Evolutionary conservation across 2,888 invertebrate species (phyloP).

Genomic region (Troglohyphantes excavatus): DNA sequence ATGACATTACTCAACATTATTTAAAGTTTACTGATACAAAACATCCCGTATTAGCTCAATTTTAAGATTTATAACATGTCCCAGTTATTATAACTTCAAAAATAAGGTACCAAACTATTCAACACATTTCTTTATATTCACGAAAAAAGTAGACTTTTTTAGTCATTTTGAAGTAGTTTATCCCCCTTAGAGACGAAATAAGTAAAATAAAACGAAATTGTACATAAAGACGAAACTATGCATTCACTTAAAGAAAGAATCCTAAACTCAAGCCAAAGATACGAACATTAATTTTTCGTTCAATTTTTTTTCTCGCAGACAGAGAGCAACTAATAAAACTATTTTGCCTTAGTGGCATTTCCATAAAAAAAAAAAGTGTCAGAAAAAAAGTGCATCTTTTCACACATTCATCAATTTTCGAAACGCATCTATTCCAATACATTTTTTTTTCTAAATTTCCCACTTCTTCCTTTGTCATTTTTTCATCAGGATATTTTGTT

Average conservation of each 20-base stretch:
- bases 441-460: constrained; percentile 19
- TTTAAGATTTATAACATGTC: too few species aligned
- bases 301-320: constrained; percentile 17
- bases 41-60: too few species aligned
- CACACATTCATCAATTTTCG: constrained; percentile 67
- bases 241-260: constrained; percentile 25
- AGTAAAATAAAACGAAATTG: too few species aligned
- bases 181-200: too few species aligned
- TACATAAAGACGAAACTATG: too few species aligned
- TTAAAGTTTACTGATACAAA: too few species aligned
- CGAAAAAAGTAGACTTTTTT: too few species aligned
- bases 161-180: too few species aligned
- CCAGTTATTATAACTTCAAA: too few species aligned
- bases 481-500: constrained; percentile 19
- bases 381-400: constrained; percentile 34
- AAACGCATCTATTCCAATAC: constrained; percentile 41
- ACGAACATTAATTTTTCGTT: constrained; percentile 49
- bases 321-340: constrained; percentile 49
- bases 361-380: constrained; percentile 4
- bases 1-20: too few species aligned
- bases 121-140: too few species aligned
- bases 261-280: background rate
- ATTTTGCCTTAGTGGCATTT: constrained; percentile 20
- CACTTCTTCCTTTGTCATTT: constrained; percentile 30
- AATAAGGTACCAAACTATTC: too few species aligned